These are phyloP conservation scores for Leptogaster cylindrica DNA, from an alignment of 2,888 invertebrate species.

Conservation along the genomic window DNA sequence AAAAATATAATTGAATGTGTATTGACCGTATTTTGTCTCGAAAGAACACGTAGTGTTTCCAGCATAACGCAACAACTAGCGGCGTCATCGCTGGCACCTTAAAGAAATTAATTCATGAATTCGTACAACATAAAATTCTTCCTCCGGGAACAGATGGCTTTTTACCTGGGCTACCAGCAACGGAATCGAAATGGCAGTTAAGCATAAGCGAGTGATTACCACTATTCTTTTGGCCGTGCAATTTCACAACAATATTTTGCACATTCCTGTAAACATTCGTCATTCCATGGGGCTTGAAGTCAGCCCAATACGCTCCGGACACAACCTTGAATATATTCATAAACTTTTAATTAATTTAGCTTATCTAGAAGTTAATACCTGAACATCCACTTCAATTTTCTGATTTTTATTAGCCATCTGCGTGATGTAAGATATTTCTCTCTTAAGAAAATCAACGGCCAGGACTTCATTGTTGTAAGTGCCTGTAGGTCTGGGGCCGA, in stretches of 20 bases:
- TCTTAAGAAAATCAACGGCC: constrained; percentile 68
- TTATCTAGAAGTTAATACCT: constrained; percentile 57
- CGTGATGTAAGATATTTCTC: constrained; percentile 65
- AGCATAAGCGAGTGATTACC: constrained; percentile 71
- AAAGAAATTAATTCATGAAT: background rate
- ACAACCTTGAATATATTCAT: constrained; percentile 56
- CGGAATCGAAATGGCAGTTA: constrained; percentile 92
- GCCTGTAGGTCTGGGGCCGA: constrained; percentile 72
- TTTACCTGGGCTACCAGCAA: constrained; percentile 83
- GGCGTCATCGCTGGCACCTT: constrained; percentile 58
- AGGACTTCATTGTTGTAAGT: constrained; percentile 82
- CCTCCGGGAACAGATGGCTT: background rate
- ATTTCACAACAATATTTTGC: constrained; percentile 78
- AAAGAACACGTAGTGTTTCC: constrained; percentile 68
- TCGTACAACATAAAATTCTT: too few species aligned
- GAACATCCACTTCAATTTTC: constrained; percentile 70
- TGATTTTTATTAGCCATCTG: constrained; percentile 65
- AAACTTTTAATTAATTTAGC: background rate
- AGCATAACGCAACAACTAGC: constrained; percentile 69
- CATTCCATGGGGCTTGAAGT: constrained; percentile 76
- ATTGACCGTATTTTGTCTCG: constrained; percentile 61
- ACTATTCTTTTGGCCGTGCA: constrained; percentile 67
- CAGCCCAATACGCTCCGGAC: constrained; percentile 77
- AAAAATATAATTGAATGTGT: constrained; percentile 71
- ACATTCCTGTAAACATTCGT: constrained; percentile 83